Base-by-base conservation (phyloP, 2,888 invertebrate species). In the Hemicrepidius hirtus region DNA sequence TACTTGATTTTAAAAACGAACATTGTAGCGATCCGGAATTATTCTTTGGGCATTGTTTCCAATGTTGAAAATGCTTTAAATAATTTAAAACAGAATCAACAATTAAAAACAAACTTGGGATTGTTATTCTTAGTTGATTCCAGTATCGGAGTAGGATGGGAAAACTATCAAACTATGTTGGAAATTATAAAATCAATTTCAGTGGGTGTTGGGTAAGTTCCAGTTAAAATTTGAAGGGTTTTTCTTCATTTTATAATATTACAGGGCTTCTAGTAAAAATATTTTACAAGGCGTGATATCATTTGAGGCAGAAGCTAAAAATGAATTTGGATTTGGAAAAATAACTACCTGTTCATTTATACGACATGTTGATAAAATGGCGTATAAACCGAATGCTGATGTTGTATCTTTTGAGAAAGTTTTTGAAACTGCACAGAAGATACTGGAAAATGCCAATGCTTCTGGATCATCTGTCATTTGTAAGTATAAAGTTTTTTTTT, bases 121-220 rank as follows among this genome's bases (percentile, higher is more conserved):
- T 12, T 57, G 12, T 4, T 57, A 2, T 57, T 57, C n/a, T 20
- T 57, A 20, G 12, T 57, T 20, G 57, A 37, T 35, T n/a, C 32
- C 6, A 57, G 37, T n/a, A 57, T 12, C 9, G n/a, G 16, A 12
- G 16, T 37, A 3, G 28, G 28, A 12, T 18, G 57, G 37, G 57
- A 40, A 18, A 32, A 57, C 16, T 37, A 37, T 20, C 5, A 57
- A 40, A 35, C 1, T 18, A 35, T 57, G 4, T 35, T 57, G 4
- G 57, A 57, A 12, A 12, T 57, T 16, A 16, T 57, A 18, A 57
- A 57, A 16, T 32, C 57, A 13, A 10, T 57, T 32, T 35, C 57
- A 16, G 40, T 40, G 4, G 57, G 37, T 18, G 57, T 40, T 4
- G 10, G 57, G 57, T 57, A 12, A n/a, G 18, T 57, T 32, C 3